These are phyloP conservation scores for Myoxocephalus aenaeus DNA, from an alignment of 2,797 vertebrate species.

Conservation along the genomic window DNA sequence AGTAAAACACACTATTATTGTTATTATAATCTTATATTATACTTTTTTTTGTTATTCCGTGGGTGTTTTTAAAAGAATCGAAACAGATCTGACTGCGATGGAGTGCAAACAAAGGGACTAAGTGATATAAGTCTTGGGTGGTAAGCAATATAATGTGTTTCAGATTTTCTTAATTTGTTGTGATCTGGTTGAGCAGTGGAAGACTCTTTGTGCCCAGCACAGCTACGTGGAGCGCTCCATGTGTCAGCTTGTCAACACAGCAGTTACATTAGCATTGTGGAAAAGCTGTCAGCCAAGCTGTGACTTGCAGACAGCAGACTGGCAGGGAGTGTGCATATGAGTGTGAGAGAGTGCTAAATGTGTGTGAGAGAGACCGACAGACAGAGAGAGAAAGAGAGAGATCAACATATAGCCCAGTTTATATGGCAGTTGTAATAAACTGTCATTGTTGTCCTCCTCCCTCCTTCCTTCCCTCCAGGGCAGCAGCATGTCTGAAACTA, in stretches of 20 bases:
- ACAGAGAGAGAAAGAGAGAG: background rate
- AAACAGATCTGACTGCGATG: background rate
- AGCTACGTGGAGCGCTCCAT: slow-evolving; percentile 55
- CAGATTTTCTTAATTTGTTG: slow-evolving; percentile 40
- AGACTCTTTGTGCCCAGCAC: slow-evolving; percentile 58
- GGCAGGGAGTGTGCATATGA: slow-evolving; percentile 49
- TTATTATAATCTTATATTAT: background rate
- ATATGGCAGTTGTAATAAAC: slow-evolving; percentile 43
- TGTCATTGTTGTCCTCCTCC: slow-evolving; percentile 2
- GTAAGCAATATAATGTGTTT: slow-evolving; percentile 32
- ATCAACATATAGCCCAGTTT: slow-evolving; percentile 42
- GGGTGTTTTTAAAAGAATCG: slow-evolving; percentile 5
- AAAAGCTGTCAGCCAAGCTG: slow-evolving; percentile 82
- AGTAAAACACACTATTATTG: background rate
- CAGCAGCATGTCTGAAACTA: slow-evolving; percentile 89
- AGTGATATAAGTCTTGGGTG: background rate
- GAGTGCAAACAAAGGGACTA: slow-evolving; percentile 14
- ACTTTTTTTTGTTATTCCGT: background rate
- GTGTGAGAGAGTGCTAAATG: slow-evolving; percentile 45
- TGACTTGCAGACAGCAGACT: slow-evolving; percentile 75
- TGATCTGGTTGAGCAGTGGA: slow-evolving; percentile 35
- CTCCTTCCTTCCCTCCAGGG: slow-evolving; percentile 49
- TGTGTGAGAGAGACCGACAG: background rate
- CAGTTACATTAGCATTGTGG: slow-evolving; percentile 76
- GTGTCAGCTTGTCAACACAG: slow-evolving; percentile 73